phyloP scores from a whole-genome alignment of 2,888 invertebrate genomes.

The Muschampia plurimacula region DNA sequence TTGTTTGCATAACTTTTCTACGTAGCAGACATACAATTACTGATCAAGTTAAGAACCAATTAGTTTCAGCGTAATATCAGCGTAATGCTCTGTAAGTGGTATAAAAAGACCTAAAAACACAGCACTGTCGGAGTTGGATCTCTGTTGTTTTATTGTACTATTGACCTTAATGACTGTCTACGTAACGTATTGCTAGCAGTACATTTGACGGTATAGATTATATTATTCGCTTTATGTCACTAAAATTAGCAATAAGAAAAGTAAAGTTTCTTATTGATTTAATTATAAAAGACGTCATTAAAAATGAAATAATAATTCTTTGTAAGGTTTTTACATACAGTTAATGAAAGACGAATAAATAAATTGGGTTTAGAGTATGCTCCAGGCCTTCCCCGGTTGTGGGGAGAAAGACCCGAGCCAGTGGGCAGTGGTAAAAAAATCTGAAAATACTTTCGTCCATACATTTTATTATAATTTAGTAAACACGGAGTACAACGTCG shows the following conservation, averaged over 20 bases:
- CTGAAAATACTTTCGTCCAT: neutral
- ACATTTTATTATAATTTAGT: neutral
- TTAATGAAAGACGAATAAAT: too few relatives aligned
- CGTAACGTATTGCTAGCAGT: neutral
- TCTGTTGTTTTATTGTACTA: constrained; percentile 7
- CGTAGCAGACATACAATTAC: neutral
- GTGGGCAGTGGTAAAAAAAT: too few relatives aligned
- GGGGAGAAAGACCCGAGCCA: too few relatives aligned
- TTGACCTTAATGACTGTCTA: constrained; percentile 21
- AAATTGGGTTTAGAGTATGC: too few relatives aligned
- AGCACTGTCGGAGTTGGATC: neutral
- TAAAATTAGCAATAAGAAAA: neutral
- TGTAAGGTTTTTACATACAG: too few relatives aligned
- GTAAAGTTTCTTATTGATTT: neutral
- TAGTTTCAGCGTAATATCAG: constrained; percentile 8
- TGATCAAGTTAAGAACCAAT: constrained; percentile 11
- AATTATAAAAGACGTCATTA: too few relatives aligned
- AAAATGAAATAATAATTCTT: too few relatives aligned
- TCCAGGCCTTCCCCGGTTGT: too few relatives aligned
- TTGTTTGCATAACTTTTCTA: constrained; percentile 57
- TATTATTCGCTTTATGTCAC: neutral
- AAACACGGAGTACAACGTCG: neutral
- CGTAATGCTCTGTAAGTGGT: constrained; percentile 3
- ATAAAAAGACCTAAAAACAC: constrained; percentile 9
- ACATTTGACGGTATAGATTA: neutral